These are phyloP conservation scores for Mugil cephalus DNA, from an alignment of 2,113 vertebrate genomes.

Conservation along the genomic window DNA sequence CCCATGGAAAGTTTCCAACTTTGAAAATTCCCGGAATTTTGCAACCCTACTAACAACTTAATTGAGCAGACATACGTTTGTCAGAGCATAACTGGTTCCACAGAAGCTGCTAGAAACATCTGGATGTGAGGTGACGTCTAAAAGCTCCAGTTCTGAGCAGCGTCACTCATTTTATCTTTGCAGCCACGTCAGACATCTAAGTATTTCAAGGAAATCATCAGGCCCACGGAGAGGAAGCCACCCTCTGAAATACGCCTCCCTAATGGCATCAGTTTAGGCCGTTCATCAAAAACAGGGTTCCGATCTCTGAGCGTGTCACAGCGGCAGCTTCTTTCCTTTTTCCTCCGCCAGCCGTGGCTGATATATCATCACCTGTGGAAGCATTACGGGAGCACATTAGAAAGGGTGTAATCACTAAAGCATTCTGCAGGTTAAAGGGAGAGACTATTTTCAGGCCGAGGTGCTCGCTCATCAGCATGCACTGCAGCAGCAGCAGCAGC, in stretches of 20 bases:
- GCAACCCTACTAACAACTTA: no score
- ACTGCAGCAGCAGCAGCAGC: background rate
- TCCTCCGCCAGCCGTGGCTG: conserved; percentile 3
- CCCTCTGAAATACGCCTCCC: background rate
- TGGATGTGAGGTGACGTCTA: no score
- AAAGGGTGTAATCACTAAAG: conserved; percentile 7
- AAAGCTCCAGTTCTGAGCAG: no score
- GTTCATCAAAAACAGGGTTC: background rate
- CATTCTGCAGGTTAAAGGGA: conserved; percentile 33
- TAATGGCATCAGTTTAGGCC: conserved; percentile 18
- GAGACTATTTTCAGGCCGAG: conserved; percentile 13
- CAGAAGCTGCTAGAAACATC: background rate
- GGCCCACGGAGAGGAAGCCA: background rate
- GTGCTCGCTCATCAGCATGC: conserved; percentile 2
- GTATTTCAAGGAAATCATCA: background rate
- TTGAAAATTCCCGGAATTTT: no score
- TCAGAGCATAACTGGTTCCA: no score
- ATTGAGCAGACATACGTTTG: no score
- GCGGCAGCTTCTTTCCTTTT: background rate
- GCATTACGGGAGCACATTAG: conserved; percentile 18
- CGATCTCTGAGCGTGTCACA: background rate
- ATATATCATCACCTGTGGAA: conserved; percentile 24
- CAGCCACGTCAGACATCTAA: background rate
- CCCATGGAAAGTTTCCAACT: no score
- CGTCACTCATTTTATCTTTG: background rate